A percentile compares a stretch with the other conserved stretches of the same genome.
These are phyloP conservation scores for Xenops minutus DNA, from an alignment of 2,797 vertebrate genomes.

Conservation along the genomic window DNA sequence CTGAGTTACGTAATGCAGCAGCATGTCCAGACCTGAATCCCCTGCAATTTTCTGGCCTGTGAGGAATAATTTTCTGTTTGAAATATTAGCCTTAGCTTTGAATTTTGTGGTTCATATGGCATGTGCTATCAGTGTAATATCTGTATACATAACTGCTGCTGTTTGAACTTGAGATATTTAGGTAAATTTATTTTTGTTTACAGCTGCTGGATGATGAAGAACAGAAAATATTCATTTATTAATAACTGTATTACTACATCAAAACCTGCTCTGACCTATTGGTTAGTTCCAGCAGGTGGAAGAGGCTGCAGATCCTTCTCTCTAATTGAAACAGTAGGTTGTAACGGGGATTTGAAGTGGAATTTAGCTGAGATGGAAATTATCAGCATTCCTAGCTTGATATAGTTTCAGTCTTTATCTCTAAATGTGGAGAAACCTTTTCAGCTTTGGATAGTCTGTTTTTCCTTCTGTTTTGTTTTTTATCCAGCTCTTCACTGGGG, in stretches of 20 bases:
- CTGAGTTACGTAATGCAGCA: slow-evolving; percentile 12
- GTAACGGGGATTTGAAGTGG: not conserved
- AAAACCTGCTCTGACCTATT: not conserved
- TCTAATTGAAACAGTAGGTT: not conserved
- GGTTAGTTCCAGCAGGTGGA: not conserved
- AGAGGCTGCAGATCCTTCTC: not conserved
- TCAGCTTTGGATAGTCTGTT: not conserved
- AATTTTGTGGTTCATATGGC: not conserved
- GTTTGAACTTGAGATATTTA: slow-evolving; percentile 21
- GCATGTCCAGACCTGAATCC: slow-evolving; percentile 2
- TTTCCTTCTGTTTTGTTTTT: not conserved
- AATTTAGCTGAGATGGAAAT: not conserved
- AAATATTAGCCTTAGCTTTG: slow-evolving; percentile 25
- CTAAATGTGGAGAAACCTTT: not conserved
- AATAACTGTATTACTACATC: not conserved
- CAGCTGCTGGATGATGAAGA: not conserved
- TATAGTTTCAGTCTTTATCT: not conserved
- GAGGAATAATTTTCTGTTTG: slow-evolving; percentile 42
- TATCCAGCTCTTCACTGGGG: not conserved
- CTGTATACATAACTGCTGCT: not conserved
- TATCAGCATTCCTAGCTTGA: not conserved
- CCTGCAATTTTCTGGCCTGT: slow-evolving; percentile 19
- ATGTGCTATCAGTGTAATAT: not conserved
- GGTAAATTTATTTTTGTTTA: not conserved
- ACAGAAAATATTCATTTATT: not conserved